Conservation (phyloP, 2,113 vertebrate species). For the Alligator mississippiensis region DNA sequence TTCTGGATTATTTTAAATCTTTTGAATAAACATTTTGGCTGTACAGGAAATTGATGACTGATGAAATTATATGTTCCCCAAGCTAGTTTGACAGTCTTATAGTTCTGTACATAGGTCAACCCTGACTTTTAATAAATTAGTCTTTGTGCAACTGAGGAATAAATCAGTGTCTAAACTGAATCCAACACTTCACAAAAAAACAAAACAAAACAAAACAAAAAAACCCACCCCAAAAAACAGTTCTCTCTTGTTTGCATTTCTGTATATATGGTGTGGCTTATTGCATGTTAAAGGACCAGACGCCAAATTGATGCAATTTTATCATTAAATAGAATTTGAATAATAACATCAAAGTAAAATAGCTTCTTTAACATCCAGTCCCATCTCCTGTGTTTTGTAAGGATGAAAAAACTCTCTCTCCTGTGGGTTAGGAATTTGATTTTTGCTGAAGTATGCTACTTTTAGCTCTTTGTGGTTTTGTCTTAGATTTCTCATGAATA, state of each 20-base stretch:
- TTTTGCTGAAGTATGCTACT: conserved; percentile 18
- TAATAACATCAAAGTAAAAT: conserved; percentile 3
- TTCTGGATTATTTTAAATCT: neutral
- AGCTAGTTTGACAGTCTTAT: neutral
- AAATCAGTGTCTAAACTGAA: neutral
- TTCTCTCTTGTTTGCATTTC: neutral
- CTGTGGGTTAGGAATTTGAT: neutral
- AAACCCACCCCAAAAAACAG: neutral
- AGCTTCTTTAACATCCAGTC: neutral
- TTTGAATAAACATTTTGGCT: neutral
- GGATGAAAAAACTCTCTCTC: neutral
- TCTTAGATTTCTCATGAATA: neutral
- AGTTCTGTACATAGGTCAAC: neutral
- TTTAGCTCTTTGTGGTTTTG: neutral
- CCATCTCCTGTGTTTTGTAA: neutral
- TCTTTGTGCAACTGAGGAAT: neutral
- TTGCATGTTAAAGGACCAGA: neutral
- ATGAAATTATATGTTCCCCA: neutral
- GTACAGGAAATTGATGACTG: neutral
- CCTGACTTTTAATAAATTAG: neutral
- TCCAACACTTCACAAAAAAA: neutral
- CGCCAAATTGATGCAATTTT: neutral
- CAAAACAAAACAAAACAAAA: neutral
- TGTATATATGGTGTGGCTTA: neutral
- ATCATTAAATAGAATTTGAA: conserved; percentile 21